Percentiles rank a stretch among this genome's conserved stretches.
Evolutionary conservation across 2,797 vertebrate species (phyloP).

Genomic region (Malacoctenus gilli): DNA sequence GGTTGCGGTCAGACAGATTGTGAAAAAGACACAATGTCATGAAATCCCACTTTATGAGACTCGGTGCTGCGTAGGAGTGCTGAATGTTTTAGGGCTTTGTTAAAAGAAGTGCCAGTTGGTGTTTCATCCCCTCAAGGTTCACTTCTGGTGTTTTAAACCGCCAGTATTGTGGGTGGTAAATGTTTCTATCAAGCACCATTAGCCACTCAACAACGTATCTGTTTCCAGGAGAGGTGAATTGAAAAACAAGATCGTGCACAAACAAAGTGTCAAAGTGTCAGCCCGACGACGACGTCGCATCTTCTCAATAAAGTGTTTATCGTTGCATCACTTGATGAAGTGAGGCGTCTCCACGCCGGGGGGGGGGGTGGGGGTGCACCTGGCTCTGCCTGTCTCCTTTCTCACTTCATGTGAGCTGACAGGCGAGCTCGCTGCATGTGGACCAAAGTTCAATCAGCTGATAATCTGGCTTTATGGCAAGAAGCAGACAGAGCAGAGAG

Average conservation of each 20-base stretch:
- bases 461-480: conserved; percentile 57
- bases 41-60: conserved; percentile 28
- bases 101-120: conserved; percentile 38
- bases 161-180: conserved; percentile 39
- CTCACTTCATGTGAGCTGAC: conserved; percentile 34
- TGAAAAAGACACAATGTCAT: background rate
- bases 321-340: too few relatives aligned
- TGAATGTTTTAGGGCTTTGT: too few relatives aligned
- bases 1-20: too few relatives aligned
- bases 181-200: conserved; percentile 13
- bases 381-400: conserved; percentile 23
- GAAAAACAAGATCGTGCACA: conserved; percentile 7
- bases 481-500: conserved; percentile 39
- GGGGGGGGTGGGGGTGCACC: too few relatives aligned
- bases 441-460: conserved; percentile 64
- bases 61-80: conserved; percentile 28
- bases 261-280: too few relatives aligned
- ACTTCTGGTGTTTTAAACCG: conserved; percentile 25
- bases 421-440: conserved; percentile 28
- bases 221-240: conserved; percentile 8
- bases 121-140: conserved; percentile 34
- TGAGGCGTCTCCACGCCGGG: background rate
- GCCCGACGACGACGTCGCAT: too few relatives aligned
- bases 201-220: conserved; percentile 16
- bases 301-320: too few relatives aligned